Evolutionary conservation across 2,888 invertebrate species (phyloP), one percentile per base, ranked within the genome.

Genomic region (Spatulosminthurus flaviceps): DNA sequence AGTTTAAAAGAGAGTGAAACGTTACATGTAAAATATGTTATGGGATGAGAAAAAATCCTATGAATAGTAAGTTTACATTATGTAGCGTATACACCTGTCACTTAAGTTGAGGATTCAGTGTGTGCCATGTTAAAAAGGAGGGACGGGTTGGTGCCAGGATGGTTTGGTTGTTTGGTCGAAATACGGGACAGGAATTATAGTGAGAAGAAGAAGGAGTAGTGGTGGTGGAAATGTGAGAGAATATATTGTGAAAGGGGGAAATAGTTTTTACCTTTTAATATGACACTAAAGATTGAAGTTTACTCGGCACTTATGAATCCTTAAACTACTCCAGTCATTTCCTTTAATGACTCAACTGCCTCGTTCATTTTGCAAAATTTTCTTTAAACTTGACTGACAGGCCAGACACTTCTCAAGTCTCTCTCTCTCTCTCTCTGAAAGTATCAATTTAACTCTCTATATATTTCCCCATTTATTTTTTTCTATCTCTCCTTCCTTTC

Each of bases 221-320:
- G n/a, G 34, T 34, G 34, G 34, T 7, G 34, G 34, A 34, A 9
- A 34, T 34, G 34, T n/a, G 51, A 19, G 51, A 51, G 51, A 51
- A 51, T n/a, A n/a, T n/a, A n/a, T 51, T 51, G 51, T 51, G 51
- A 51, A n/a, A 51, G 64, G 24, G 73, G 74, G 28, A 61, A 74
- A 74, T 74, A 74, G 74, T 34, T 74, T 64, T 60, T 34, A 74
- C 74, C 61, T 74, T 74, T 74, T 74, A 74, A 74, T 74, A 60
- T 64, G 74, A 74, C 74, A 74, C 34, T 74, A 61, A 74, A 74
- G 61, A 74, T 74, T 51, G 61, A 74, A 74, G 74, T 72, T 43
- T 72, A 72, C 72, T 72, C 72, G 72, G 72, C 72, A 72, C 34
- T 75, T 75, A 75, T 75, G 75, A 75, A 75, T 75, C 41, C 75